Evolutionary conservation across 2,888 invertebrate genomes (phyloP), one percentile per base, ranked within the genome.

Genomic region (Leptopterna dolabrata): DNA sequence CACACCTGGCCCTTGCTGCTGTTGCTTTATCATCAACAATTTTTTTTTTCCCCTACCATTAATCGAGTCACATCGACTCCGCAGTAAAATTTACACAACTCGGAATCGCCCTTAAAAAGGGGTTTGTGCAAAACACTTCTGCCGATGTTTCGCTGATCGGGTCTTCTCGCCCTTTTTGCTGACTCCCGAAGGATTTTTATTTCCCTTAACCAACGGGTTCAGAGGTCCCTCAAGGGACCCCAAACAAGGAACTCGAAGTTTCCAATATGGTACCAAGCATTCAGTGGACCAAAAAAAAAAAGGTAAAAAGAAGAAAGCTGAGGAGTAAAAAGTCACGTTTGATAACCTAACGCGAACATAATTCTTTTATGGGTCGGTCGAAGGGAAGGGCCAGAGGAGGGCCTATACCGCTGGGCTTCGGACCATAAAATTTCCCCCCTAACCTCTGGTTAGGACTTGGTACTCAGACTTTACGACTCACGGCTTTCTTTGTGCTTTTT

Each of bases 331-430:
- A 63, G 63, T 63, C 63, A 63, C 63, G 63, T 63, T 63, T 63
- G 63, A 63, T 63, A 63, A 63, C 63, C 63, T 63, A 63, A 63
- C 63, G 63, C 63, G 63, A 63, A 63, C 63, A 63, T 63, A 63
- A 63, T 63, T 63, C 63, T 63, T 63, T 63, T 63, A 63, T 63
- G 63, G 63, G 19, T 63, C 63, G 63, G 63, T 27, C 7, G 36
- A 36, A 36, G 36, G 63, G 63, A 63, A 24, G 63, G 47, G 47
- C 47, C 16, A 16, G 47, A 47, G 63, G 13, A 63, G 63, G 63
- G 24, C 63, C 63, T 63, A 19, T 51, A 51, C 51, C 51, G 51
- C 51, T 51, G 51, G 51, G 16, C 51, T 51, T 19, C 16, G 4
- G 24, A 24, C 63, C 63, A 63, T 63, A 63, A 63, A 47, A 63